Evolutionary conservation across 2,113 vertebrate genomes (phyloP).

Genomic region (Periophthalmus modestus): DNA sequence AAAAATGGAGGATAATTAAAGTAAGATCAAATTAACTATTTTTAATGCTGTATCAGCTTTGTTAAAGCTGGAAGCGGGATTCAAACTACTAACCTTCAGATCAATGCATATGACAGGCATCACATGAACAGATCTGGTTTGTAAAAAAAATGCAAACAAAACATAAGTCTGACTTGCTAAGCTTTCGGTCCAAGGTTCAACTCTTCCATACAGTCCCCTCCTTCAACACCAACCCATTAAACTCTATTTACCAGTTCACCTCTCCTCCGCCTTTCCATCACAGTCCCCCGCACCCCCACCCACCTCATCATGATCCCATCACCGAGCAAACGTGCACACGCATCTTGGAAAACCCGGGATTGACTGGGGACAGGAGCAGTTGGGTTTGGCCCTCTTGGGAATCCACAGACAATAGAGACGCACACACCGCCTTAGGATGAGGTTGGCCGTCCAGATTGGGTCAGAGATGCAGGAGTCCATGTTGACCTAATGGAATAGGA

Average conservation of each 20-base stretch:
- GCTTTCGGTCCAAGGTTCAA: background rate
- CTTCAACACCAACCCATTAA: slow-evolving; percentile 53
- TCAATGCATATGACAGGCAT: too few species aligned
- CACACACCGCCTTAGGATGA: too few species aligned
- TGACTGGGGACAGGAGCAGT: background rate
- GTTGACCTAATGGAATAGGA: background rate
- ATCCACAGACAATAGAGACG: background rate
- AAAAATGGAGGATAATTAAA: too few species aligned
- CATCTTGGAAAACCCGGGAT: background rate
- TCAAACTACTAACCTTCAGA: too few species aligned
- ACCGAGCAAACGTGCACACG: background rate
- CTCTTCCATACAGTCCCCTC: slow-evolving; percentile 39
- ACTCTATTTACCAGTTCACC: slow-evolving; percentile 58
- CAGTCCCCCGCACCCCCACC: background rate
- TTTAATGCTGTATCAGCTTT: too few species aligned
- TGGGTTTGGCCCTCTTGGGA: background rate
- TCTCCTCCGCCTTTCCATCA: slow-evolving; percentile 26
- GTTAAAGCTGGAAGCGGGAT: too few species aligned
- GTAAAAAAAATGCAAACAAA: background rate
- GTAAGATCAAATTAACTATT: too few species aligned
- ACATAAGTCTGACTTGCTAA: background rate
- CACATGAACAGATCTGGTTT: too few species aligned
- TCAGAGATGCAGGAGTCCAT: background rate
- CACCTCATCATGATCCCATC: background rate
- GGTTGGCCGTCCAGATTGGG: background rate